A percentile compares a stretch with the other conserved stretches of the same genome.
Evolutionary conservation across 2,888 invertebrate genomes (phyloP).

Genomic region (Cantharis flavilabris): DNA sequence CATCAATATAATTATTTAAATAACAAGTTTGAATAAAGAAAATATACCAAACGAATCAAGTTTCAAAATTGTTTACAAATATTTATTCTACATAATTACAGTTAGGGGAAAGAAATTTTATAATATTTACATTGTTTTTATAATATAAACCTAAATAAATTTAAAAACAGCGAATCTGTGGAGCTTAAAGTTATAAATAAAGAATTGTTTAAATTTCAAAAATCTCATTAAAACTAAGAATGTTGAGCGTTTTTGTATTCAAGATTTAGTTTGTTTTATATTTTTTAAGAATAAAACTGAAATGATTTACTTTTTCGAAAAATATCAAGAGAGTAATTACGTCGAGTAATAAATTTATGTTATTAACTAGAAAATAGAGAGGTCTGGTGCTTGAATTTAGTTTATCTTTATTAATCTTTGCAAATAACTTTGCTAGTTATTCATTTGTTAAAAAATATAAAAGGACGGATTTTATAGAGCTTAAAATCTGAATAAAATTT

Average conservation of each 20-base stretch:
- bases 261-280: neutral
- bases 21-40: no score
- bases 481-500: neutral
- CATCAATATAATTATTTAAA: no score
- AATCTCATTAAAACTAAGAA: neutral
- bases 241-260: no score
- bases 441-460: neutral
- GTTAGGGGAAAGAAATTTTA: no score
- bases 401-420: neutral
- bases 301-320: neutral
- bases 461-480: neutral
- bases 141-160: no score
- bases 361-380: no score
- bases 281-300: neutral
- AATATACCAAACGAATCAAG: no score
- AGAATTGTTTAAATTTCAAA: neutral
- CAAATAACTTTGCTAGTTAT: neutral
- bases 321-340: neutral
- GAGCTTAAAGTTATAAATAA: neutral
- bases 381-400: no score
- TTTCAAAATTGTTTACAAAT: no score
- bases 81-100: no score
- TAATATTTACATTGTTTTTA: no score
- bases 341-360: neutral
- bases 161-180: neutral